A percentile compares a stretch with the other conserved stretches of the same genome.
Conservation (phyloP, 1,140 invertebrate species). For the Scaptomyza hsui region DNA sequence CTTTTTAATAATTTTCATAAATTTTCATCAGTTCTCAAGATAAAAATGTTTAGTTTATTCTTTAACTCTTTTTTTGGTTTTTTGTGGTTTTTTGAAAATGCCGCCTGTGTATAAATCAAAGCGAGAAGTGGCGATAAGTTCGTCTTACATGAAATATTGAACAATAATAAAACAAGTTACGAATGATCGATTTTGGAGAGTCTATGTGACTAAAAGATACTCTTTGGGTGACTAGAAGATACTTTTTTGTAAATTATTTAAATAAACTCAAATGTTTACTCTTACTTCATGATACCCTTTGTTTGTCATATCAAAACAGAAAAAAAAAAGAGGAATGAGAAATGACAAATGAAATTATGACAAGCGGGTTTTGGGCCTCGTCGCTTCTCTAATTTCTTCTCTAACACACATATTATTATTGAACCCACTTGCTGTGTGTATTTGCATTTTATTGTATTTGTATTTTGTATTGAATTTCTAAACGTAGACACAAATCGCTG, state of each 20-base stretch:
- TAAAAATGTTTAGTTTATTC: conserved; percentile 19
- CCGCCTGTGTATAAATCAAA: conserved; percentile 77
- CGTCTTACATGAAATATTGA: conserved; percentile 19
- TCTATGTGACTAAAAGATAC: background rate
- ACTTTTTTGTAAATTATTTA: background rate
- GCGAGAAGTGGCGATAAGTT: conserved; percentile 67
- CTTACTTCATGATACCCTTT: background rate
- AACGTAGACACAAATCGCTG: conserved; percentile 76
- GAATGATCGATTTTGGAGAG: background rate
- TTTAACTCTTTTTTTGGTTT: conserved; percentile 35
- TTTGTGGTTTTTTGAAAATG: conserved; percentile 53
- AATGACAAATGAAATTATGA: conserved; percentile 41
- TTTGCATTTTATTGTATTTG: conserved; percentile 9
- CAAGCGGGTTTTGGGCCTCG: conserved; percentile 8
- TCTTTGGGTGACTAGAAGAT: background rate
- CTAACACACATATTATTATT: conserved; percentile 18
- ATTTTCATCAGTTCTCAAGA: conserved; percentile 47
- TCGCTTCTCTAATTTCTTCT: conserved; percentile 21
- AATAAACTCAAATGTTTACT: no score
- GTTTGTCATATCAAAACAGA: background rate
- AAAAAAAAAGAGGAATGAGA: background rate
- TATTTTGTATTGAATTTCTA: conserved; percentile 70
- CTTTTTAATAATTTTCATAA: conserved; percentile 82
- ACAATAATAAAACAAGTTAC: conserved; percentile 1
- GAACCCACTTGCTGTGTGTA: conserved; percentile 24